A percentile compares a stretch with the other conserved stretches of the same genome.
Evolutionary conservation across 2,888 invertebrate species (phyloP).

Genomic region (Zygothrica quintamaculata): DNA sequence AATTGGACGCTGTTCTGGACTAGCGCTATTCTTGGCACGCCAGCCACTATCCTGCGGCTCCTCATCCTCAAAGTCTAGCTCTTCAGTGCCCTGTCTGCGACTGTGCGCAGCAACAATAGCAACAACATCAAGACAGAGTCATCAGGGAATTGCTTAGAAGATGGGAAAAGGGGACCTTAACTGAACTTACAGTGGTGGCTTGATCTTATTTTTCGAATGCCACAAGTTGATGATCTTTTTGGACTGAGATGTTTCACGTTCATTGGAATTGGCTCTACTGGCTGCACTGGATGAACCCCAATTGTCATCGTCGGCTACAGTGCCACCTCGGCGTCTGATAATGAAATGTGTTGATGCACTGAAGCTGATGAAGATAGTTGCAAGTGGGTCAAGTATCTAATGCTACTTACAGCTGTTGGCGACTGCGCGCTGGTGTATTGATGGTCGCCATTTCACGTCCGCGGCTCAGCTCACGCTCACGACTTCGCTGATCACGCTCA

Average conservation of each 20-base stretch:
- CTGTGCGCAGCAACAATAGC: constrained; percentile 35
- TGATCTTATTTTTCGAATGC: constrained; percentile 63
- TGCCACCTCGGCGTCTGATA: constrained; percentile 68
- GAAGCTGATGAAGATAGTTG: constrained; percentile 28
- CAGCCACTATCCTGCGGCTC: constrained; percentile 61
- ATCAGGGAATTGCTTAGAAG: background rate
- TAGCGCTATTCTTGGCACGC: constrained; percentile 58
- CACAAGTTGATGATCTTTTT: constrained; percentile 66
- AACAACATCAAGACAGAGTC: constrained; percentile 17
- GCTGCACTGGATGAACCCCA: constrained; percentile 80
- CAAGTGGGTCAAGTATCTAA: background rate
- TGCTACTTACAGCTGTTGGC: constrained; percentile 76
- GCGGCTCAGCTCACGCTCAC: constrained; percentile 71
- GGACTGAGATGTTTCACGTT: constrained; percentile 78
- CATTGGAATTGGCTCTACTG: constrained; percentile 79
- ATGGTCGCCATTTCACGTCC: constrained; percentile 66
- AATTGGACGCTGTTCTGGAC: constrained; percentile 53
- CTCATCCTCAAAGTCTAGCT: constrained; percentile 71
- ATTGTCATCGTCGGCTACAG: constrained; percentile 68
- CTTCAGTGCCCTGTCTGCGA: constrained; percentile 77
- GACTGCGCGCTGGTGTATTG: constrained; percentile 73
- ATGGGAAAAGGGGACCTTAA: constrained; percentile 2
- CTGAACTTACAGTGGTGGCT: constrained; percentile 68
- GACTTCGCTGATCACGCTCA: constrained; percentile 66
- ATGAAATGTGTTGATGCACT: constrained; percentile 47